These are phyloP conservation scores for Probosciger aterrimus DNA, from an alignment of 2,113 vertebrate species.

Conservation along the genomic window DNA sequence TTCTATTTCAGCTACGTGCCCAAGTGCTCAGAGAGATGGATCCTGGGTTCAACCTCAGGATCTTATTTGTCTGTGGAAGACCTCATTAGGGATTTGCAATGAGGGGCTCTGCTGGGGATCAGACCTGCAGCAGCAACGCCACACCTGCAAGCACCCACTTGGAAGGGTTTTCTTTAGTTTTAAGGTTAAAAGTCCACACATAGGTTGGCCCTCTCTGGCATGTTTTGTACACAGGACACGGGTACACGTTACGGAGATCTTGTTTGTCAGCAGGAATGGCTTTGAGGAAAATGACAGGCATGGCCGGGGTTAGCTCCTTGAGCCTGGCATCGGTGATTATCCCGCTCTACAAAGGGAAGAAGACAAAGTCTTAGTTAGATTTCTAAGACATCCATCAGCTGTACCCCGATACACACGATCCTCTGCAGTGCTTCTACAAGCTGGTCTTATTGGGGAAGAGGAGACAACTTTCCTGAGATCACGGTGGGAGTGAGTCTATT, in stretches of 20 bases:
- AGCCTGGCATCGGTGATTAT: conserved; percentile 84
- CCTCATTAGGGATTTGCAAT: rapidly evolving
- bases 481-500: background rate
- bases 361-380: background rate
- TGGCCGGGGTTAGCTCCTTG: conserved; percentile 86
- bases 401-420: rapidly evolving
- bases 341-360: conserved; percentile 73
- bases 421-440: background rate
- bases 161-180: conserved; percentile 87
- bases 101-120: background rate
- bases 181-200: conserved; percentile 93
- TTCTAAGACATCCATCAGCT: background rate
- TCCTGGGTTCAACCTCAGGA: background rate
- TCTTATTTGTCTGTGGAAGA: background rate
- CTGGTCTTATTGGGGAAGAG: background rate
- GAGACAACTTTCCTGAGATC: background rate
- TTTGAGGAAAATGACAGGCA: conserved; percentile 90
- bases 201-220: conserved; percentile 89
- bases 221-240: conserved; percentile 91
- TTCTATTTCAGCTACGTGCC: background rate
- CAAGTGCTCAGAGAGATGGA: background rate
- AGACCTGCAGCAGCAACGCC: conserved; percentile 88
- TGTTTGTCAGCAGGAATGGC: conserved; percentile 87
- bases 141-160: conserved; percentile 94
- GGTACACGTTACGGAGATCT: conserved; percentile 78